Percentiles rank a stretch among this genome's conserved stretches.
These are phyloP conservation scores for Danio albolineatus DNA, from an alignment of 2,797 vertebrate genomes.

Conservation along the genomic window DNA sequence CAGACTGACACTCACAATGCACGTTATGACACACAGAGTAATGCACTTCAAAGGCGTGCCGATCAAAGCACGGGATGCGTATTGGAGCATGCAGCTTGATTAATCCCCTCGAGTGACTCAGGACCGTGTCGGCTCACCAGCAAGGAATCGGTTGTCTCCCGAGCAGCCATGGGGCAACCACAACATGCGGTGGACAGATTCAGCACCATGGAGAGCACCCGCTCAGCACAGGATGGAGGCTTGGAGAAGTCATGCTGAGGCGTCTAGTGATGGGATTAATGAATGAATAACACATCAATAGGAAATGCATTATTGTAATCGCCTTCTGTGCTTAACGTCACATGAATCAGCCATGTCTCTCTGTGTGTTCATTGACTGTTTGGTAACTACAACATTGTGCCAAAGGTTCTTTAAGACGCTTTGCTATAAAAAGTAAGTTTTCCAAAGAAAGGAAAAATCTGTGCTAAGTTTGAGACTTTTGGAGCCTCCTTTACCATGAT, in stretches of 20 bases:
- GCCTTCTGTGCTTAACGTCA: not conserved
- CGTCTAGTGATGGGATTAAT: slow-evolving; percentile 34
- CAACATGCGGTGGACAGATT: slow-evolving; percentile 27
- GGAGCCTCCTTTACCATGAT: not conserved
- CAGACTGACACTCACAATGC: slow-evolving; percentile 30
- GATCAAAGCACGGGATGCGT: slow-evolving; percentile 48
- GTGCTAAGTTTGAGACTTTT: not conserved
- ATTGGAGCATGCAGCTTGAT: slow-evolving; percentile 41
- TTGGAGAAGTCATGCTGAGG: slow-evolving; percentile 4
- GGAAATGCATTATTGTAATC: slow-evolving; percentile 26
- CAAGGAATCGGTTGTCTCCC: not conserved
- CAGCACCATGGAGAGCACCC: slow-evolving; percentile 60
- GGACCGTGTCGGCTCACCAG: slow-evolving; percentile 10
- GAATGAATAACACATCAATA: slow-evolving; percentile 32
- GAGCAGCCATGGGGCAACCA: slow-evolving; percentile 24
- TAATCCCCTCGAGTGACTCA: slow-evolving; percentile 49
- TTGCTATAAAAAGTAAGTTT: not conserved
- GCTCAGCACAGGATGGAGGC: slow-evolving; percentile 23
- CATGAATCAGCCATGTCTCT: slow-evolving; percentile 30
- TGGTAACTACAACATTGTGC: slow-evolving; percentile 16
- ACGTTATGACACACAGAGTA: slow-evolving; percentile 50
- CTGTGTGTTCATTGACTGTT: slow-evolving; percentile 1
- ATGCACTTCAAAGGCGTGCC: slow-evolving; percentile 43
- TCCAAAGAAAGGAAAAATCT: not conserved
- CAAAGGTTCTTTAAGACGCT: slow-evolving; percentile 5